Percentiles rank a stretch among this genome's conserved stretches.
These are phyloP conservation scores for Phenganax subtilis DNA, from an alignment of 92 coral and sea anemone genomes.

Conservation along the genomic window DNA sequence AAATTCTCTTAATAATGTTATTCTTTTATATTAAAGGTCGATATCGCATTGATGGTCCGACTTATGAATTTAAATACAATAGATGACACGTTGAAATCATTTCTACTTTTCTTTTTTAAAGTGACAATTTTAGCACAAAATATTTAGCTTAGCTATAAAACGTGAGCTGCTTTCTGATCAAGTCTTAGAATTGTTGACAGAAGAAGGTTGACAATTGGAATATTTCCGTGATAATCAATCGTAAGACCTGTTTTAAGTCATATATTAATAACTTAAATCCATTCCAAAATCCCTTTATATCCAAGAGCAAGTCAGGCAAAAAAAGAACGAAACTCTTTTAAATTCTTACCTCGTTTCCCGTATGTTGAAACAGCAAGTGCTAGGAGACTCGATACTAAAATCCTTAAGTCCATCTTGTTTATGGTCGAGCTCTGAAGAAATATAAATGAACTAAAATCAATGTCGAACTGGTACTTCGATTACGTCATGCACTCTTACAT, in stretches of 20 bases:
- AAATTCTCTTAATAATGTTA: not conserved
- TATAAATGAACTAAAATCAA: constrained; percentile 12
- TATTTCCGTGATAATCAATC: too few species aligned
- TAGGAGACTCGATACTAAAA: constrained; percentile 29
- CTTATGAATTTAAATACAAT: too few species aligned
- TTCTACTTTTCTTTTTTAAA: too few species aligned
- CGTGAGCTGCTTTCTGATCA: too few species aligned
- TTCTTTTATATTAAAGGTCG: not conserved
- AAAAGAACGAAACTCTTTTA: not conserved
- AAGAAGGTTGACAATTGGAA: too few species aligned
- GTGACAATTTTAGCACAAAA: too few species aligned
- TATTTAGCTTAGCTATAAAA: too few species aligned
- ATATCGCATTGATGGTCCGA: too few species aligned
- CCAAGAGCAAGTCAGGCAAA: not conserved
- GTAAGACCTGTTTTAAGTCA: constrained; percentile 3
- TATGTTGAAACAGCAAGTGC: constrained; percentile 32
- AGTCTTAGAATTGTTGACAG: too few species aligned
- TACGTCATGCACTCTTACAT: constrained; percentile 29
- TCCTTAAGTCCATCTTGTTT: constrained; percentile 33
- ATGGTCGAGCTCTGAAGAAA: constrained; percentile 34
- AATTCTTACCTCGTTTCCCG: constrained; percentile 34
- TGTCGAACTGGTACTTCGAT: constrained; percentile 27
- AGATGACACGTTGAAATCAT: too few species aligned
- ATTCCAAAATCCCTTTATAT: not conserved
- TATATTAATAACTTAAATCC: not conserved